Base-by-base conservation (phyloP, 1,140 invertebrate genomes). In the Nasonia giraulti region DNA sequence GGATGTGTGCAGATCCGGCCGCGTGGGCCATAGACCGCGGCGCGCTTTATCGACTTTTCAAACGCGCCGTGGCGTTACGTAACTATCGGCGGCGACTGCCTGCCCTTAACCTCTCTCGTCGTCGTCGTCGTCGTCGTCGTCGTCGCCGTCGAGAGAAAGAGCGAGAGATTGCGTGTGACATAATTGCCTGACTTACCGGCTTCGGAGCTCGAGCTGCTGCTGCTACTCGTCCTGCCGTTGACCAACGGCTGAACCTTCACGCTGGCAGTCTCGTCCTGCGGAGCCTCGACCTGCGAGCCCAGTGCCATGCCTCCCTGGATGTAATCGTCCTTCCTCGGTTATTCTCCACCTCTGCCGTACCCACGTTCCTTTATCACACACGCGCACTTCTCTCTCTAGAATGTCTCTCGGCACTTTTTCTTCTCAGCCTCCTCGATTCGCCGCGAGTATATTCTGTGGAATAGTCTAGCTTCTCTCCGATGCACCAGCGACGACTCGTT, bases 261-360 rank as follows among this genome's bases (percentile, higher is more conserved):
- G 44, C 33, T 76, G 80, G 89, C 87, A 80, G 89, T 88, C 83
- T 89, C 91, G 80, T 91, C 91, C 80, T 91, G 90, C 73, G 89
- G 88, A 75, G 88, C 89, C 84, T 92, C 92, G 55, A 92, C 90
- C 76, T 93, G 90, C 80, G 92, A 91, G 76, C 90, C 92, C 86
- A 93, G 89, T 90, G 92, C 92, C 92, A 93, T 93, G 87, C 87
- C 88, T 87, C 76, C 75, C n/a, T 76, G 47, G 31, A 33, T 68
- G 74, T 78, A 47, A 80, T 86, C 82, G 27, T 80, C 37, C 62
- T 79, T 66, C 14, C 31, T 80, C 37, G 20, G 4, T 40, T 74
- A 40, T 37, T 5, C 74, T 44, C 74, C 74, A 10, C 50, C 82
- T 23, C 37, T 62, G 14, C 68, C 68, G 17, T 55, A 8, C 8